Percentiles rank a stretch among this genome's conserved stretches.
Conservation (phyloP, 2,113 vertebrate species). For the Aldabrachelys gigantea region DNA sequence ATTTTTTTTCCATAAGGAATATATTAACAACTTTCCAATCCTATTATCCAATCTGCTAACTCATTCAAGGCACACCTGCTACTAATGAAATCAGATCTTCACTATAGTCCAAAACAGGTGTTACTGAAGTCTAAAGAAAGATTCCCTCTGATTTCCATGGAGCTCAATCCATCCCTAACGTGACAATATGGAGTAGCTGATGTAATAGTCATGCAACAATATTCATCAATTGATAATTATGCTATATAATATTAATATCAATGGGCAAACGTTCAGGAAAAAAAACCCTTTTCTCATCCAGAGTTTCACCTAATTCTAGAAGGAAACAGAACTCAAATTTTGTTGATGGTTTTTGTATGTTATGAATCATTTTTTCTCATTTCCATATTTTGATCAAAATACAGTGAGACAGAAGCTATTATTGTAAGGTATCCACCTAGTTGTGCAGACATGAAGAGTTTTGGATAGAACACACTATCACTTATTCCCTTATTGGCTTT, state of each 20-base stretch:
- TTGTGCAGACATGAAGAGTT: not conserved
- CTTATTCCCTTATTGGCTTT: not conserved
- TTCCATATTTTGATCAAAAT: not conserved
- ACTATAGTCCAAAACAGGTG: not conserved
- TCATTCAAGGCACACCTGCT: not conserved
- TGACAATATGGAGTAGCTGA: not conserved
- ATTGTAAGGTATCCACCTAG: not conserved
- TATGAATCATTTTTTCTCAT: not conserved
- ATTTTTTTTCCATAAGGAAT: not conserved
- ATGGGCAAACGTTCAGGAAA: not conserved
- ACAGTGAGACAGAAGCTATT: not conserved
- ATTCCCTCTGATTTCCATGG: not conserved
- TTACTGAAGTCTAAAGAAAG: not conserved
- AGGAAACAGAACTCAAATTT: not conserved
- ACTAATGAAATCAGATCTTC: not conserved
- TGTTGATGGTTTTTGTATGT: not conserved
- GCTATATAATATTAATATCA: not conserved
- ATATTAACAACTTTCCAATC: not conserved
- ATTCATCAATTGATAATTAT: not conserved
- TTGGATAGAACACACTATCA: rapidly evolving
- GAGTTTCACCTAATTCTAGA: not conserved
- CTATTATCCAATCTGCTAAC: not conserved
- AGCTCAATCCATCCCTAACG: not conserved
- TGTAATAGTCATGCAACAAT: not conserved
- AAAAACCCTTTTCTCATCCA: not conserved